Evolutionary conservation across 37 sponge, comb jelly and placozoan genomes (phyloP), one percentile per base, ranked within the genome.

Genomic region (Ephydatia muelleri): DNA sequence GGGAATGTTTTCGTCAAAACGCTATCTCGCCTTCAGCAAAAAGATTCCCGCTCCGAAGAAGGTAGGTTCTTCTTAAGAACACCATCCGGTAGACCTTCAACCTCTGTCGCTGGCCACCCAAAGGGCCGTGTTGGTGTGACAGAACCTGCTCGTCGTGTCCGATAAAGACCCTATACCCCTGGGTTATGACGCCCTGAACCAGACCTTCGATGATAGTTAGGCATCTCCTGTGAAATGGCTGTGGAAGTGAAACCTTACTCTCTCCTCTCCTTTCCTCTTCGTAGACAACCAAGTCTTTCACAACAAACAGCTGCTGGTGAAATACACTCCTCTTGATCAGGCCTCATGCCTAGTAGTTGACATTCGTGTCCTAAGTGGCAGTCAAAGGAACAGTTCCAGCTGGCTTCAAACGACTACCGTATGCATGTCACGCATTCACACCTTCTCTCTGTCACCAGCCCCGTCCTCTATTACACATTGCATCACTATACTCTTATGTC

Each of bases 161-260:
- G 23, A 43, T 3, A 70, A 38, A 36, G 87, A 91, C 3, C 25
- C 38, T 21, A 26, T 76, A 19, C 83, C 87, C 36, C 79, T 83
- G 11, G 87, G 87, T 47, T 91, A 78, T 39, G 38, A 75, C 3
- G 69, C 78, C 0, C 83, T 91, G 22, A 26, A 48, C 48, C n/a
- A 73, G 75, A 91, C 87, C n/a, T 65, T 43, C 23, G 91, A 91
- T 83, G 91, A 91, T 31, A 79, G 91, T 90, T 77, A 82, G 89
- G 83, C 37, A 14, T 25, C 16, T 14, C 1, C 33, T 71, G 72
- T 71, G n/a, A n/a, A n/a, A n/a, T n/a, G n/a, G n/a, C n/a, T n/a
- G 57, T 57, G 16, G 19, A 14, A 57, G 19, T 57, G n/a, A n/a
- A n/a, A 57, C 16, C 16, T 13, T 43, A 9, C 3, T 9, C 6